A percentile compares a stretch with the other conserved stretches of the same genome.
These are phyloP conservation scores for Urocyon cinereoargenteus DNA, from an alignment of 2,797 vertebrate genomes.

Conservation along the genomic window DNA sequence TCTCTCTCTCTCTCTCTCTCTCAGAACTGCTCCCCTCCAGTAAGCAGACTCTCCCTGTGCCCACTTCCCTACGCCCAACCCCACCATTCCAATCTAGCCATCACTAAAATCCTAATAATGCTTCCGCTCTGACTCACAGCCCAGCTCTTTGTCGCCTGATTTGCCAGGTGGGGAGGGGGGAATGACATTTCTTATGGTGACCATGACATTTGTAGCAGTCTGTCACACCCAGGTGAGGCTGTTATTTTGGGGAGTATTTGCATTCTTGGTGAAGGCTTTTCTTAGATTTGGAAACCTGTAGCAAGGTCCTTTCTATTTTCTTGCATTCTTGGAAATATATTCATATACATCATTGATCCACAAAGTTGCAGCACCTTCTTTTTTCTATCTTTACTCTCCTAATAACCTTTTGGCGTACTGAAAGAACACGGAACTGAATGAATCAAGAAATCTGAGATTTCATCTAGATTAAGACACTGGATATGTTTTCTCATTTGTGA, in stretches of 20 bases:
- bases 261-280: not conserved
- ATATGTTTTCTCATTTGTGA: not conserved
- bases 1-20: not conserved
- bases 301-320: not conserved
- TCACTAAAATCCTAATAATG: not conserved
- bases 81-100: not conserved
- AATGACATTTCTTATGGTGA: not conserved
- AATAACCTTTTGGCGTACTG: not conserved
- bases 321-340: not conserved
- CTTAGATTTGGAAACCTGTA: not conserved
- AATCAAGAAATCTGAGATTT: not conserved
- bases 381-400: not conserved
- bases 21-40: not conserved
- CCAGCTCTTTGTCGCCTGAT: not conserved
- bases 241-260: not conserved
- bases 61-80: not conserved
- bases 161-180: not conserved
- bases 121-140: not conserved
- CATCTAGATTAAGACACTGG: not conserved
- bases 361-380: not conserved
- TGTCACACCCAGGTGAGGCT: not conserved
- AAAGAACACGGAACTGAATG: not conserved
- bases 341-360: not conserved
- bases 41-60: not conserved
- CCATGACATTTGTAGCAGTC: not conserved